Base-by-base conservation (phyloP, 1,140 invertebrate species). In the Archivesica marissinica region DNA sequence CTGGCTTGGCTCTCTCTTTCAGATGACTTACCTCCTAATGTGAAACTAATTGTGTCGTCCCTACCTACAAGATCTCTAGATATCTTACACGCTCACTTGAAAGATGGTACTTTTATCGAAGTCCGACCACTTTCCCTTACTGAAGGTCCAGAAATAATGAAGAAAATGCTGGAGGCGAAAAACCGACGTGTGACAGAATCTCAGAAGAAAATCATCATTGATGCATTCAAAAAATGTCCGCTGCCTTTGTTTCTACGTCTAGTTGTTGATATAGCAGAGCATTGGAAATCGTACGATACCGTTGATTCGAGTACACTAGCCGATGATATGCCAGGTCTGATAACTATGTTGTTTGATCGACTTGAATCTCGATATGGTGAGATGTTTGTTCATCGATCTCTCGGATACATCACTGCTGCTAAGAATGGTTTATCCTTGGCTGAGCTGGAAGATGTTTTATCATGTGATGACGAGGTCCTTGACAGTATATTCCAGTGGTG, bases 181-280 rank as follows among this genome's bases (percentile, higher is more conserved):
- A 28, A 81, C 11, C 98, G 98, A 92, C 97, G 94, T 11, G 89
- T 99, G 59, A 81, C 87, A 13, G 54, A 78, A 0, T 61, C 85
- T 6, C 91, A 92, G 72, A 88, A 72, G 66, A 56, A 80, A 30
- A 25, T 89, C 35, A 80, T 92, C 25, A 78, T 88, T 44, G 76
- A 91, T 30, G 88, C 88, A 23, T 88, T 91, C 41, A 54, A 85
- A 2, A 79, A 86, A 41, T 87, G 87, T 59, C 81, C 86, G 13
- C 56, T 86, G 15, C 90, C 89, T 28, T 75, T 91, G 52, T 91
- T 87, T 61, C 56, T 90, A 23, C 85, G 74, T 17, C 74, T 90
- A 17, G 81, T 87, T 15, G 86, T 88, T 54, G 81, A 91, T 70
- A 64, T 84, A 61, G 88, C 56, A 50, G 44, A 30, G 28, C 44